Conservation (phyloP, 2,888 invertebrate species). For the Conus canariensis region DNA sequence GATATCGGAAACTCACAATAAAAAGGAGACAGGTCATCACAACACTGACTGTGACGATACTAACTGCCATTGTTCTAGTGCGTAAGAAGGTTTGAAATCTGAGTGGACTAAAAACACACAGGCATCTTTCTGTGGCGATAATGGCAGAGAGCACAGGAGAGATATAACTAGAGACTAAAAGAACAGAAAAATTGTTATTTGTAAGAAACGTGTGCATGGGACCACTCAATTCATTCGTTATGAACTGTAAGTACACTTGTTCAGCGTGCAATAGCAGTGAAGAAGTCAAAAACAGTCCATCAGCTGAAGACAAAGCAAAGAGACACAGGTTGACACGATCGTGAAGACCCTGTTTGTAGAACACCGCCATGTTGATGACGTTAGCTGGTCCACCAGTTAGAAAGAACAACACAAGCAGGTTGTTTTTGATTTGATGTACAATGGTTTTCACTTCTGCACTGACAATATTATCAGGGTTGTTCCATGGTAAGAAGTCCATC, state of each 20-base stretch:
- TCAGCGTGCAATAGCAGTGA: neutral
- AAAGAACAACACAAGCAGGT: neutral
- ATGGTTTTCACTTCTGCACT: neutral
- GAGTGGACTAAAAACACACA: neutral
- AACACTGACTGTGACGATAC: neutral
- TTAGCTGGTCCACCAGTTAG: neutral
- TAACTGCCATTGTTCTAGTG: neutral
- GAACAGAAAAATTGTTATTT: neutral
- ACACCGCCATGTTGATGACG: constrained; percentile 16
- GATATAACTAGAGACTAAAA: neutral
- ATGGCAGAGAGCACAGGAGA: neutral
- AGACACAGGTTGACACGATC: constrained; percentile 11
- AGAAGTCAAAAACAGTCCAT: neutral
- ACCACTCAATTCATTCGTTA: neutral
- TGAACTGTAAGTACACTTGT: no score
- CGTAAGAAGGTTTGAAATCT: neutral
- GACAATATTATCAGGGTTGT: constrained; percentile 1
- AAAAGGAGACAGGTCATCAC: no score
- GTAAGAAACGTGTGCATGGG: neutral
- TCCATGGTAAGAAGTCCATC: neutral
- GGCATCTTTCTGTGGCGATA: neutral
- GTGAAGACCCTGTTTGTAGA: neutral
- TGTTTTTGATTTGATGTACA: neutral
- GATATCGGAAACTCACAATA: neutral
- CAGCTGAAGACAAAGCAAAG: neutral